Base-by-base conservation (phyloP, 2,888 invertebrate genomes). In the Calephelis perditalis region DNA sequence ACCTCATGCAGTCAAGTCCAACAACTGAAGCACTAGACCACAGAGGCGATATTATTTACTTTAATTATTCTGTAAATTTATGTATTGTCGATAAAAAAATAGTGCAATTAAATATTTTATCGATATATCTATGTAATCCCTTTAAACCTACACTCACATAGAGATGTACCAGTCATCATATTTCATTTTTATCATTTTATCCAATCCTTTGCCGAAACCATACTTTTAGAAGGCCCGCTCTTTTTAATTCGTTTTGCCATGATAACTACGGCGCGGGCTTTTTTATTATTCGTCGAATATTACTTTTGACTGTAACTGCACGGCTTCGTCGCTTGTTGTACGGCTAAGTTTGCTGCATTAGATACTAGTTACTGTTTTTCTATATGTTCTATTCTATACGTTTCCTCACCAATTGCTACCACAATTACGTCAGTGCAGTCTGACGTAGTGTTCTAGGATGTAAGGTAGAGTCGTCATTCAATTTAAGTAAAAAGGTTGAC, bases 191-290 rank as follows among this genome's bases (percentile, higher is more conserved):
- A 84, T 84, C 84, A 84, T 82, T 82, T 79, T 78, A 77, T 75
- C 78, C 86, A 83, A 87, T 85, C 86, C 87, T 88, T 86, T 88
- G 82, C 84, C 82, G 88, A 86, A 87, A 83, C 86, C 88, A 77
- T 83, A 82, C 75, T 79, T 84, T 79, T 73, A 76, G 75, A 72
- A 67, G 67, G 68, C 67, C 63, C 66, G 66, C 68, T 76, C 77
- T 82, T 86, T 82, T 86, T 87, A 87, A 87, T 86, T 87, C 86
- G 81, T 86, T 86, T 87, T 85, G 80, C 84, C 76, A 81, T 85
- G 85, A 84, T 86, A 81, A 81, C 86, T 80, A 73, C 69, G 65
- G 62, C 57, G 69, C 61, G 69, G 68, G 68, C 65, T 61, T 66
- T 72, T 78, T 79, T 79, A 80, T 78, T 78, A 76, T 77, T 77